phyloP scores from a whole-genome alignment of 2,888 invertebrate genomes.

The Sepiola atlantica region DNA sequence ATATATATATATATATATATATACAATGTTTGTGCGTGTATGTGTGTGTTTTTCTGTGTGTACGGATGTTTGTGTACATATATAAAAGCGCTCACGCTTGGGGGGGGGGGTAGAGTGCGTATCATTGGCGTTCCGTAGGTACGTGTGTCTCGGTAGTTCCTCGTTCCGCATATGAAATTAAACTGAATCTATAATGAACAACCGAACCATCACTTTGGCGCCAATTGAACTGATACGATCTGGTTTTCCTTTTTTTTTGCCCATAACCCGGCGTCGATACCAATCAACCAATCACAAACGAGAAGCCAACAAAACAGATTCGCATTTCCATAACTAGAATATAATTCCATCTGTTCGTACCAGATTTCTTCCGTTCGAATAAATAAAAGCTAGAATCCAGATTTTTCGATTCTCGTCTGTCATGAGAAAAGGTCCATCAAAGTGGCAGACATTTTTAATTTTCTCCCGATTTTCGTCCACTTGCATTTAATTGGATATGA shows the following conservation, averaged over 20 bases:
- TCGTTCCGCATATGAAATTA: neutral
- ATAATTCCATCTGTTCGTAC: neutral
- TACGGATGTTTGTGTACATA: no score
- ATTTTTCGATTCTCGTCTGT: slow-evolving; percentile 32
- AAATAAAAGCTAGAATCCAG: neutral
- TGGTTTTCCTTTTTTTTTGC: neutral
- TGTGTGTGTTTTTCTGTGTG: neutral
- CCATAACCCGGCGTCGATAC: neutral
- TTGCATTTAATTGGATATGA: neutral
- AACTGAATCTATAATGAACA: neutral
- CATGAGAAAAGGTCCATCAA: neutral
- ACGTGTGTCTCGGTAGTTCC: neutral
- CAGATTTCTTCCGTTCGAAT: neutral
- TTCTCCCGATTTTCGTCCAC: neutral
- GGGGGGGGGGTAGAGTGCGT: no score
- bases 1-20: neutral
- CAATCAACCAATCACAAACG: neutral
- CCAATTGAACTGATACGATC: neutral
- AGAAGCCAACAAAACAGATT: slow-evolving; percentile 6
- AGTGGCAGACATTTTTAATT: neutral
- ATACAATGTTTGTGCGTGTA: neutral
- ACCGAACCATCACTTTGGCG: neutral
- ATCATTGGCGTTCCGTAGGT: neutral
- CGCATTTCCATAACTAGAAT: slow-evolving; percentile 11
- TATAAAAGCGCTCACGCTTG: no score